A percentile compares a stretch with the other conserved stretches of the same genome.
Evolutionary conservation across 2,888 invertebrate genomes (phyloP).

Genomic region (Leptothorax acervorum): DNA sequence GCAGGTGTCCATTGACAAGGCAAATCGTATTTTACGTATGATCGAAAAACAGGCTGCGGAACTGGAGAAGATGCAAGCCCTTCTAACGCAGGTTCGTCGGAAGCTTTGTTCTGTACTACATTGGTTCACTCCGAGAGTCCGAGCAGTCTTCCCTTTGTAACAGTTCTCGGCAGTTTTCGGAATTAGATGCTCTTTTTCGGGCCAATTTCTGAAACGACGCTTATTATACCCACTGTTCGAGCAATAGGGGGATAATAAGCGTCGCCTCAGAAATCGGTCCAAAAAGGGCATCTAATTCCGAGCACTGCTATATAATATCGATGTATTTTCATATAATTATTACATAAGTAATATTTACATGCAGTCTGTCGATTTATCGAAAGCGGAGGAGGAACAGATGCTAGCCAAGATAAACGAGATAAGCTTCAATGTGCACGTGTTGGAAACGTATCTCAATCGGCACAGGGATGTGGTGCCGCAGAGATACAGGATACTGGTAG

Average conservation of each 20-base stretch:
- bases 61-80: constrained; percentile 87
- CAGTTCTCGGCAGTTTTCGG: too few species aligned
- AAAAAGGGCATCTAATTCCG: too few species aligned
- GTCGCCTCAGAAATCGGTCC: too few species aligned
- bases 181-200: too few species aligned
- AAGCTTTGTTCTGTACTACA: not conserved
- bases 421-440: constrained; percentile 86
- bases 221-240: too few species aligned
- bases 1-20: constrained; percentile 88
- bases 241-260: too few species aligned
- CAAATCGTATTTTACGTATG: constrained; percentile 89
- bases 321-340: constrained; percentile 16
- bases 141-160: not conserved
- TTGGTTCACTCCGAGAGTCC: not conserved
- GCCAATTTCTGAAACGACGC: too few species aligned
- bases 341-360: constrained; percentile 9
- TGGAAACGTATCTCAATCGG: constrained; percentile 88
- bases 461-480: constrained; percentile 88
- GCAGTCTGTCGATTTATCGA: constrained; percentile 86
- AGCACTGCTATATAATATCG: not conserved
- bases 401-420: constrained; percentile 86
- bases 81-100: constrained; percentile 85
- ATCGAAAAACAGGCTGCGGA: constrained; percentile 88
- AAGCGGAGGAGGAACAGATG: constrained; percentile 88
- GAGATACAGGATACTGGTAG: constrained; percentile 85